Evolutionary conservation across 2,888 invertebrate genomes (phyloP).

Genomic region (Drosophila nr. fundita): DNA sequence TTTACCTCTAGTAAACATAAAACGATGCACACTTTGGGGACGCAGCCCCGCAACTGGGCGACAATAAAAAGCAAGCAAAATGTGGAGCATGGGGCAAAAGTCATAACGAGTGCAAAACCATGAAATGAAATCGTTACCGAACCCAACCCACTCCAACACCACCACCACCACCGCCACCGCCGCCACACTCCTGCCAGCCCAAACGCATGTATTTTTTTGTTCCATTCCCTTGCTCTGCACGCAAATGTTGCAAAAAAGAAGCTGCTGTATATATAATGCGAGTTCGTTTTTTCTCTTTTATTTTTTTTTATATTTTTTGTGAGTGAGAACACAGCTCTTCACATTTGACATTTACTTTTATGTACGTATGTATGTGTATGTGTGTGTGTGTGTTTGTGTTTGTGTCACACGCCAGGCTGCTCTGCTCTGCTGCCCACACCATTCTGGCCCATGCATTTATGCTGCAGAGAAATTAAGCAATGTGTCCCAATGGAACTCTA

Average conservation of each 20-base stretch:
- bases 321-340: slow-evolving; percentile 38
- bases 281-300: slow-evolving; percentile 29
- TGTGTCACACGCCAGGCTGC: slow-evolving; percentile 63
- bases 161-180: slow-evolving; percentile 1
- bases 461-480: slow-evolving; percentile 73
- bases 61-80: slow-evolving; percentile 73
- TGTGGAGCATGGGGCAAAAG: slow-evolving; percentile 59
- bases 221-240: slow-evolving; percentile 18
- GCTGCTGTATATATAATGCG: slow-evolving; percentile 54
- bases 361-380: slow-evolving; percentile 19
- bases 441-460: slow-evolving; percentile 46
- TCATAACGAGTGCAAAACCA: slow-evolving; percentile 82
- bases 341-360: slow-evolving; percentile 72
- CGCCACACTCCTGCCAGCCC: slow-evolving; percentile 6
- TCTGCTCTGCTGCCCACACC: slow-evolving; percentile 26
- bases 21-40: slow-evolving; percentile 76
- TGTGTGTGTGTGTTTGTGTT: slow-evolving; percentile 25
- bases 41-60: slow-evolving; percentile 66
- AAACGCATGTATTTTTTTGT: slow-evolving; percentile 16
- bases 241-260: slow-evolving; percentile 56
- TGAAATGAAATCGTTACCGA: slow-evolving; percentile 80
- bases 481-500: slow-evolving; percentile 73
- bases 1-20: slow-evolving; percentile 74
- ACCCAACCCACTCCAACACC: slow-evolving; percentile 28
- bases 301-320: slow-evolving; percentile 13